Evolutionary conservation across 2,797 vertebrate species (phyloP), one percentile per base, ranked within the genome.

Genomic region (Australoheros facetus): DNA sequence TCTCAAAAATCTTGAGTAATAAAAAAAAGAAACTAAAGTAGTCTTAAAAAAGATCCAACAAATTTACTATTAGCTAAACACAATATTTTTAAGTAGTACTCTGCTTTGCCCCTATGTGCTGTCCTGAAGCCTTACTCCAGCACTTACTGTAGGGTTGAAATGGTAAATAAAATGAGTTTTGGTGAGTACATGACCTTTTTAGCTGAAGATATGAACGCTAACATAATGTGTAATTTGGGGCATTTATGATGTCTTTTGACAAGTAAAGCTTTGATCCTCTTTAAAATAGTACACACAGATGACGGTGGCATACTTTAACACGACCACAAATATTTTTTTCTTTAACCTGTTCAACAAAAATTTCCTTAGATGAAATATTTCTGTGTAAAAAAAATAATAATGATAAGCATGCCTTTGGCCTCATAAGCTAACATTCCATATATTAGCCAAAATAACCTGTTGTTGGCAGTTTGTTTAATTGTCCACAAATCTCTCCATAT

Each of bases 331-430:
- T 28, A 11, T 13, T 45, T 26, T 45, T 42, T 64, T 64, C 37
- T 64, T 17, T 2, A 64, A 0, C 21, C 2, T 1, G 0, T 64
- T 45, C 16, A 42, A 16, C 37, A 64, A 64, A 64, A 26, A 8
- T 23, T 42, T 45, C 5, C 26, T 26, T 66, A 28, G 9, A 48
- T 66, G 16, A 7, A 66, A 66, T 66, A 66, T 66, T 66, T 66
- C 11, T 45, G 60, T 10, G 21, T 45, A 13, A 26, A 64, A 64
- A 17, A 45, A 30, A 30, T 30, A 30, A 30, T 30, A 30, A 5
- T 30, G 4, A 10, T 13, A 42, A 42, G 42, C 14, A 14, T 45
- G 42, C 42, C 14, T 48, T 28, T 45, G 39, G 57, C 19, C 10
- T n/a, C 10, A 34, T 17, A 58, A 32, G 60, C 60, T 4, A 45